These are phyloP conservation scores for Papilio protenor DNA, from an alignment of 2,888 invertebrate genomes.

Conservation along the genomic window DNA sequence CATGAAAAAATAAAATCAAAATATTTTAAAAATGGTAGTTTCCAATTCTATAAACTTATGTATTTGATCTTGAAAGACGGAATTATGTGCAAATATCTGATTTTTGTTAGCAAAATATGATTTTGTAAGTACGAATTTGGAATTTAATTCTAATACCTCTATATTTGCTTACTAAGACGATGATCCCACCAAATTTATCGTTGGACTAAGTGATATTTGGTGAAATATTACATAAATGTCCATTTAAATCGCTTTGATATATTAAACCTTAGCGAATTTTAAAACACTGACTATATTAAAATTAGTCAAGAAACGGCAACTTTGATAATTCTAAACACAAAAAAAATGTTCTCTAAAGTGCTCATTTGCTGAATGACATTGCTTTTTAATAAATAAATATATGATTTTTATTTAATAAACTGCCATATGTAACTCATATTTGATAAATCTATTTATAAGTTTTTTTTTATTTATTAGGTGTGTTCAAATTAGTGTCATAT, in stretches of 20 bases:
- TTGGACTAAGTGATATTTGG: slow-evolving; percentile 1
- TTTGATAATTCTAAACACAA: neutral
- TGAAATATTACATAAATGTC: slow-evolving; percentile 3
- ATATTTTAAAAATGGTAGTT: too few species aligned
- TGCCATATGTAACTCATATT: slow-evolving; percentile 48
- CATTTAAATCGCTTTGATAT: neutral
- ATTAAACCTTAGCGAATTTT: too few species aligned
- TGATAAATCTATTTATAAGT: slow-evolving; percentile 51
- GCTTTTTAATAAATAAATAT: slow-evolving; percentile 32
- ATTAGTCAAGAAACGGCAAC: neutral
- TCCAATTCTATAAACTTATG: too few species aligned
- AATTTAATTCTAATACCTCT: neutral
- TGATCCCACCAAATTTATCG: slow-evolving; percentile 9
- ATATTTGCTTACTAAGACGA: neutral
- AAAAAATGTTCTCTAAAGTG: neutral
- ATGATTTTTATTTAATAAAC: slow-evolving; percentile 43
- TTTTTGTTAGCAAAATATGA: neutral
- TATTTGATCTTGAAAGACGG: too few species aligned
- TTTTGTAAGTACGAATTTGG: neutral
- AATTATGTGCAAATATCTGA: neutral
- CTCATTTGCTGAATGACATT: neutral
- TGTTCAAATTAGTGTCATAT: slow-evolving; percentile 84
- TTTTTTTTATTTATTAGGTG: slow-evolving; percentile 67
- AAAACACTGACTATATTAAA: too few species aligned
- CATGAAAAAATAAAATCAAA: too few species aligned